Percentiles rank a stretch among this genome's conserved stretches.
Evolutionary conservation across 2,888 invertebrate species (phyloP).

Genomic region (Pachycephus smyrnensis): DNA sequence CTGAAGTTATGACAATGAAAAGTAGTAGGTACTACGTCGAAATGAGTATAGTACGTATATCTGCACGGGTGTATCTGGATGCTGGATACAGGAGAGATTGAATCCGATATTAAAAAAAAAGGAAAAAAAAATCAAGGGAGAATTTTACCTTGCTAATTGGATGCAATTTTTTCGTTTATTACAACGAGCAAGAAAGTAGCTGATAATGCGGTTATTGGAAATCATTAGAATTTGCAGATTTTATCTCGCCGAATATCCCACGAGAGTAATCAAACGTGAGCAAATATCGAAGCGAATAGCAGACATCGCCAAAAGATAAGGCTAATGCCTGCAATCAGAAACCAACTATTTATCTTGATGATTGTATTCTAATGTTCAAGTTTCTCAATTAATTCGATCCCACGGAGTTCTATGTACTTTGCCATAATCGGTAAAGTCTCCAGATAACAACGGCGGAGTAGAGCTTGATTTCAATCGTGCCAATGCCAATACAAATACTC

Average conservation of each 20-base stretch:
- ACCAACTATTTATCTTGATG: conserved; percentile 46
- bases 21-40: background rate
- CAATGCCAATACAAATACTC: background rate
- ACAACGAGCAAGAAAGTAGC: background rate
- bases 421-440: conserved; percentile 34
- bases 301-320: conserved; percentile 36
- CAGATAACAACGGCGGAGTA: background rate
- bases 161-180: background rate
- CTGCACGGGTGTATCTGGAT: background rate
- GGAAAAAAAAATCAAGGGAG: too few species aligned
- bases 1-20: background rate
- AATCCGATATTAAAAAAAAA: background rate
- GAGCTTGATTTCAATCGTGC: background rate
- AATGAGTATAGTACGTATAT: background rate
- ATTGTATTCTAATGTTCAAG: conserved; percentile 55
- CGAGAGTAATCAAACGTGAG: background rate
- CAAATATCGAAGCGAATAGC: background rate
- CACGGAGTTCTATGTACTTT: conserved; percentile 32
- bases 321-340: conserved; percentile 42
- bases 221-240: background rate
- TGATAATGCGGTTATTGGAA: background rate
- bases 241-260: background rate
- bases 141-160: background rate
- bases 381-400: conserved; percentile 58
- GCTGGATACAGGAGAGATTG: background rate